phyloP scores from a whole-genome alignment of 2,888 invertebrate species.

The Sthenelais limicola region DNA sequence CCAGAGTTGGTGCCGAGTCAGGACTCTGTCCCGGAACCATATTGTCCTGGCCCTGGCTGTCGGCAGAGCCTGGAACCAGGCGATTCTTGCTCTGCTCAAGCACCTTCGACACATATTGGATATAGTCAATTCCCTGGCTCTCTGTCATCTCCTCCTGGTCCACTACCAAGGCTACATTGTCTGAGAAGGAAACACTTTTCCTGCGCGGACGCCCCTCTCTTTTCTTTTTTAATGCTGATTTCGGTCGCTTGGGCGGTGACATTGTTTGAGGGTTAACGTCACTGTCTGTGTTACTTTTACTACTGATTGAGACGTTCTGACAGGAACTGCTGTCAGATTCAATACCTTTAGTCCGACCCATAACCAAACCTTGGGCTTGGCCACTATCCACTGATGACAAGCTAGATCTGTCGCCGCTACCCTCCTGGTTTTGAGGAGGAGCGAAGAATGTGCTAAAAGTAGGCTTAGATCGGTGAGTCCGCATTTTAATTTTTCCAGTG shows the following conservation, averaged over 20 bases:
- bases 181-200: conserved; percentile 42
- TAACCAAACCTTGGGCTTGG: neutral
- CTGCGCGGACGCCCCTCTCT: neutral
- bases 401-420: conserved; percentile 18
- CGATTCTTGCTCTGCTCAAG: conserved; percentile 23
- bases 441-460: conserved; percentile 31
- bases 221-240: conserved; percentile 14
- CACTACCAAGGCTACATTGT: conserved; percentile 32
- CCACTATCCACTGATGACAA: conserved; percentile 22
- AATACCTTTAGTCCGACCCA: neutral
- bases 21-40: neutral
- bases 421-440: neutral
- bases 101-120: conserved; percentile 28
- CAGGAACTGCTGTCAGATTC: conserved; percentile 28
- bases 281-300: conserved; percentile 18
- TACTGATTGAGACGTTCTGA: conserved; percentile 7
- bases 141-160: conserved; percentile 2
- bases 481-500: neutral
- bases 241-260: neutral
- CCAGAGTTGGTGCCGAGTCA: neutral
- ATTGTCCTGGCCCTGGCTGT: neutral
- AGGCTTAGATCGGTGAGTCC: neutral
- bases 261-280: neutral
- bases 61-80: no score
- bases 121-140: conserved; percentile 36